These are phyloP conservation scores for Enteromius trimaculatus DNA, from an alignment of 2,797 vertebrate species.

Conservation along the genomic window DNA sequence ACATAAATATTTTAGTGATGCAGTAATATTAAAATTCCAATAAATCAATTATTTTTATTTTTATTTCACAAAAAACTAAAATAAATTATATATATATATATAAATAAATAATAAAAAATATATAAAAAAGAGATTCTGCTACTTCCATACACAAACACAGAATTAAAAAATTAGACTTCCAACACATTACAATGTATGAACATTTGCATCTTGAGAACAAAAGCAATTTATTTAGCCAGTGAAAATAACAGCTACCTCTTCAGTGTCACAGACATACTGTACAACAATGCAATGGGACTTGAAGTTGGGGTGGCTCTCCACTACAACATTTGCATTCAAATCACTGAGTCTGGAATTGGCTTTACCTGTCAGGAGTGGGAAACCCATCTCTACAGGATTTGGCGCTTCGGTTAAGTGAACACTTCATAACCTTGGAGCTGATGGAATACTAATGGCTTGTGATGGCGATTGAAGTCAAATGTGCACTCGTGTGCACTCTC, in stretches of 20 bases:
- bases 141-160: not conserved
- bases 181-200: conserved; percentile 19
- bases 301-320: conserved; percentile 56
- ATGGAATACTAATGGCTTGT: conserved; percentile 73
- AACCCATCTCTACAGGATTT: conserved; percentile 74
- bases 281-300: conserved; percentile 62
- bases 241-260: conserved; percentile 64
- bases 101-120: not conserved
- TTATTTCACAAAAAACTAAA: too few species aligned
- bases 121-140: not conserved
- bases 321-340: conserved; percentile 80
- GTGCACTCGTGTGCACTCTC: conserved; percentile 53
- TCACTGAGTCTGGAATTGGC: conserved; percentile 80
- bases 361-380: conserved; percentile 75
- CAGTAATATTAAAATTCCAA: not conserved
- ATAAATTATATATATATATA: too few species aligned
- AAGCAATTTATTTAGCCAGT: conserved; percentile 74
- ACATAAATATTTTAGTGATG: not conserved
- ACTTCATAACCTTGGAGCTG: conserved; percentile 70
- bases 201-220: conserved; percentile 72
- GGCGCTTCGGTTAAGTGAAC: conserved; percentile 66
- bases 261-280: conserved; percentile 70
- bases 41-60: too few species aligned
- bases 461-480: conserved; percentile 60
- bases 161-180: conserved; percentile 17